Base-by-base conservation (phyloP, 2,888 invertebrate genomes). In the Apamea sordens region DNA sequence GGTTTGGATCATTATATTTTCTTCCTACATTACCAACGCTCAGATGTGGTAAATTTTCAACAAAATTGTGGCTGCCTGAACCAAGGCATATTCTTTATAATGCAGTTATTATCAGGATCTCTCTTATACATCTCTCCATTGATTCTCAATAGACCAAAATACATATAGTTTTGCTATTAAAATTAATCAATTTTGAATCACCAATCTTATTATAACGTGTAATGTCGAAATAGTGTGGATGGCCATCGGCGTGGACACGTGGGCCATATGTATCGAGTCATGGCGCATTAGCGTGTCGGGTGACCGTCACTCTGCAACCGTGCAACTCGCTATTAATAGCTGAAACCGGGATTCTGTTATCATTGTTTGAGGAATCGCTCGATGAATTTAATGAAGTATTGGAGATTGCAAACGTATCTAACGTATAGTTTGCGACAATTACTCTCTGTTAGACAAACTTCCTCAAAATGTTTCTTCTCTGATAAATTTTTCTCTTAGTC, bases 201-300 rank as follows among this genome's bases (percentile, higher is more conserved):
- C 72, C 85, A 86, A 86, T 82, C 71, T 77, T 75, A 86, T 80
- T 77, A 61, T 50, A 18, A 79, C 68, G 41, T 67, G 73, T 73
- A 73, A 88, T 89, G 80, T 88, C 59, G 89, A 87, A 89, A 89
- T 86, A 77, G 68, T 88, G 77, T 81, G 59, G 86, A 82, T 84
- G 86, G 82, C 86, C 86, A 80, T 76, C 36, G 53, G 92, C 92
- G 76, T 92, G 91, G 93, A 94, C 93, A 93, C 91, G 93, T 92
- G 91, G 91, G 92, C 96, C 96, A 96, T 96, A 90, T 96, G 96
- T 96, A 95, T 95, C 96, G 93, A 93, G 94, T 97, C 96, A 95
- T 89, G 90, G 92, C 93, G 89, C 96, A 97, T 97, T 97, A 96
- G 89, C 95, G 96, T 96, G 92, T 97, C 96, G 94, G 95, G 91